These are phyloP conservation scores for Anarsia innoxiella DNA, from an alignment of 2,888 invertebrate genomes.

Conservation along the genomic window DNA sequence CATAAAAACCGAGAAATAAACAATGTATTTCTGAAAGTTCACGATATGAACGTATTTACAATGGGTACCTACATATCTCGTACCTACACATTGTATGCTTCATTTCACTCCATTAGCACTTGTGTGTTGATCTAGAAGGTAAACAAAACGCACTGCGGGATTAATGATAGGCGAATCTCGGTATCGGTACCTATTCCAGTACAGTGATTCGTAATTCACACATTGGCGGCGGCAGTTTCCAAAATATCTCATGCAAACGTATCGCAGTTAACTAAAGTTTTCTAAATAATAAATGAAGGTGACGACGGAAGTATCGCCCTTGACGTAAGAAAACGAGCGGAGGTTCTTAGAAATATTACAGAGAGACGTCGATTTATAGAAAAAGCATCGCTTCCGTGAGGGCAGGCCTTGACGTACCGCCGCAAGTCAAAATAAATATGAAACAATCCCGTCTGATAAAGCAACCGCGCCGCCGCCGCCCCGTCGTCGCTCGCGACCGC, in stretches of 20 bases:
- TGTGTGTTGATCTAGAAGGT: slow-evolving; percentile 48
- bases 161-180: slow-evolving; percentile 49
- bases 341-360: slow-evolving; percentile 43
- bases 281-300: slow-evolving; percentile 53
- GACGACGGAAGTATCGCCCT: slow-evolving; percentile 52
- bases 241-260: slow-evolving; percentile 54
- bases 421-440: slow-evolving; percentile 46
- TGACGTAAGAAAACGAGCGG: slow-evolving; percentile 38
- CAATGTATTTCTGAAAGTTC: not conserved
- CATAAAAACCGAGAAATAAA: too few species aligned
- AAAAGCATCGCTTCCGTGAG: slow-evolving; percentile 37
- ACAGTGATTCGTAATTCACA: slow-evolving; percentile 52
- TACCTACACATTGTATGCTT: slow-evolving; percentile 28
- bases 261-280: slow-evolving; percentile 43
- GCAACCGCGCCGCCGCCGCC: slow-evolving; percentile 3
- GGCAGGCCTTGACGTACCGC: slow-evolving; percentile 29
- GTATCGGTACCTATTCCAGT: slow-evolving; percentile 38
- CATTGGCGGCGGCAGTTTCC: slow-evolving; percentile 39
- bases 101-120: slow-evolving; percentile 55
- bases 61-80: slow-evolving; percentile 19
- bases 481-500: too few species aligned
- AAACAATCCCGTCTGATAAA: slow-evolving; percentile 28
- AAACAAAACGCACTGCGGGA: slow-evolving; percentile 43
- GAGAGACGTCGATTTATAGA: slow-evolving; percentile 35
- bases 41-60: slow-evolving; percentile 6